phyloP scores from a whole-genome alignment of 2,888 invertebrate species.

The Euzophera pinguis region DNA sequence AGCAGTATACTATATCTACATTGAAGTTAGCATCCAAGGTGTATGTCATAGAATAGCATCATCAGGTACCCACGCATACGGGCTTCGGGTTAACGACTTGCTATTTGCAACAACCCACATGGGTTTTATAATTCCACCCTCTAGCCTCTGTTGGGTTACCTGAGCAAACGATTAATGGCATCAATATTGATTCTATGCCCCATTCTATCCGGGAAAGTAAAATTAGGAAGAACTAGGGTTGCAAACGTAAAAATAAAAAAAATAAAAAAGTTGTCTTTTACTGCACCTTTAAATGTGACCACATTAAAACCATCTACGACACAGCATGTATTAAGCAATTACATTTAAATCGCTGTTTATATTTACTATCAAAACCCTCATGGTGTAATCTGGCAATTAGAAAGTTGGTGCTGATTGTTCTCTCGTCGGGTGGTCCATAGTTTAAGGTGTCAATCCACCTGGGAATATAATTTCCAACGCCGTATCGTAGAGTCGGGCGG shows the following conservation, averaged over 20 bases:
- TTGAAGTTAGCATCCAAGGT: not conserved
- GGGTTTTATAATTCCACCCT: slow-evolving; percentile 19
- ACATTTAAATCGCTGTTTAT: slow-evolving; percentile 20
- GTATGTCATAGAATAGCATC: slow-evolving; percentile 19
- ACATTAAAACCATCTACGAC: not conserved
- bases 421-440: slow-evolving; percentile 30
- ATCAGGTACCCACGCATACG: slow-evolving; percentile 45
- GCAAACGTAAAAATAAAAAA: no score
- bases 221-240: not conserved
- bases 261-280: no score
- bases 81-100: slow-evolving; percentile 47
- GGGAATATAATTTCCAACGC: no score
- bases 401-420: slow-evolving; percentile 38
- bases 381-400: slow-evolving; percentile 32
- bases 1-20: no score
- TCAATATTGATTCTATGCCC: not conserved
- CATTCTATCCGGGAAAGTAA: not conserved
- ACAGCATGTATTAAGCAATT: not conserved
- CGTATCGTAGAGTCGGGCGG: no score
- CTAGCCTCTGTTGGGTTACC: slow-evolving; percentile 18
- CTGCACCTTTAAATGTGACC: not conserved
- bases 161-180: slow-evolving; percentile 12
- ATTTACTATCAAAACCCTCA: not conserved
- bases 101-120: slow-evolving; percentile 53
- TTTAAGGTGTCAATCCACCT: not conserved